Percentiles rank a stretch among this genome's conserved stretches.
Conservation (phyloP, 2,797 vertebrate species). For the Astyanax mexicanus region DNA sequence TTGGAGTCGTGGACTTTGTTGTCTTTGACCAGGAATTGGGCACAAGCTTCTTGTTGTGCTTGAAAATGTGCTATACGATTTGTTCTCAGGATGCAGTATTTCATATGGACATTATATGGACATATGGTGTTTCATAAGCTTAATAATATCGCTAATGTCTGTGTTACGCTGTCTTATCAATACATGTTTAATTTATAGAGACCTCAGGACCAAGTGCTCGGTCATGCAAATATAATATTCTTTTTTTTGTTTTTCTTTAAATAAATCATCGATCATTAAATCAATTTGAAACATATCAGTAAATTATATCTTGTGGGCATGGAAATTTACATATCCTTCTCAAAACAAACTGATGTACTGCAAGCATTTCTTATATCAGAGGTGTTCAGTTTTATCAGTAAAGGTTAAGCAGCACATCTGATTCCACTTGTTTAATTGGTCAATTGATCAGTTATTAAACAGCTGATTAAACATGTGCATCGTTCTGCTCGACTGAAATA, state of each 20-base stretch:
- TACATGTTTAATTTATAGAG: constrained; percentile 48
- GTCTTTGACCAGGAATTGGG: constrained; percentile 5
- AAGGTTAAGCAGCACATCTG: no score
- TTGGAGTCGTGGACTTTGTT: not conserved
- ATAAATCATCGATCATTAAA: not conserved
- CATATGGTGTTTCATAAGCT: constrained; percentile 33
- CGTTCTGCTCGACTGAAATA: no score
- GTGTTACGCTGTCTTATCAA: constrained; percentile 38
- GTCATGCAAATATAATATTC: constrained; percentile 40
- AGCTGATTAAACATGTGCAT: no score
- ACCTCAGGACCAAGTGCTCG: constrained; percentile 50
- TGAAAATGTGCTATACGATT: constrained; percentile 25
- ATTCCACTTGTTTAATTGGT: no score
- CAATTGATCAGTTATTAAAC: no score
- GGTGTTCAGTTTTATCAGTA: no score
- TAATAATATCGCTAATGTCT: constrained; percentile 5
- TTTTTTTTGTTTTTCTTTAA: constrained; percentile 8
- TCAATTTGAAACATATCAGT: not conserved
- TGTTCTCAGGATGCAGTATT: constrained; percentile 55
- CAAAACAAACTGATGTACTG: not conserved
- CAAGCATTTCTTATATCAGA: no score
- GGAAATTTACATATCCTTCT: not conserved
- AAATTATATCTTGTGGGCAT: not conserved
- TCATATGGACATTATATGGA: constrained; percentile 40
- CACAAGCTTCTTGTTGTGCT: constrained; percentile 31